phyloP scores from a whole-genome alignment of 2,888 invertebrate species.

The Parnassius mnemosyne region DNA sequence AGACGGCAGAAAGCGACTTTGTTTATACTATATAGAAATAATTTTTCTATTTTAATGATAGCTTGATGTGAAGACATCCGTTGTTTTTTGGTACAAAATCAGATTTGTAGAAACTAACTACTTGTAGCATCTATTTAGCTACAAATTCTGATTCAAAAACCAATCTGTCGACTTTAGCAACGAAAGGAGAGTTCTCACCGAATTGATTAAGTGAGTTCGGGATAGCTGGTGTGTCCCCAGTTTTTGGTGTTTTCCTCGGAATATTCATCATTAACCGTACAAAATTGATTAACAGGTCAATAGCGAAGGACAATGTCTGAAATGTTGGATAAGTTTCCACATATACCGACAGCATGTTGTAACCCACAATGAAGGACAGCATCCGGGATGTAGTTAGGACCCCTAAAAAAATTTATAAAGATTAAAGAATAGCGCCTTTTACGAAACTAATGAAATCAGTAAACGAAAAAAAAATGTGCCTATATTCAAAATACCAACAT shows the following conservation, averaged over 20 bases:
- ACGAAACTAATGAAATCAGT: no score
- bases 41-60: no score
- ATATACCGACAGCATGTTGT: constrained; percentile 15
- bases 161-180: constrained; percentile 11
- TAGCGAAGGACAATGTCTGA: constrained; percentile 13
- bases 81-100: no score
- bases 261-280: constrained; percentile 25
- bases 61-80: no score
- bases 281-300: constrained; percentile 20
- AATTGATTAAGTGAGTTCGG: constrained; percentile 7
- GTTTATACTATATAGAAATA: no score
- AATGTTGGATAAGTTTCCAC: constrained; percentile 20
- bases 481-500: background rate
- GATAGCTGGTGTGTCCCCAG: constrained; percentile 21
- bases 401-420: constrained; percentile 12
- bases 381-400: constrained; percentile 18
- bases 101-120: no score
- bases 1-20: no score
- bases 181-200: constrained; percentile 26
- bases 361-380: constrained; percentile 11
- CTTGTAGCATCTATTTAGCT: no score
- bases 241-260: constrained; percentile 24
- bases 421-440: background rate
- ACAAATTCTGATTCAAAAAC: background rate
- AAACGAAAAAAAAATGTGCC: no score